phyloP scores from a whole-genome alignment of 2,797 vertebrate species.

The Arrhamphus sclerolepis region DNA sequence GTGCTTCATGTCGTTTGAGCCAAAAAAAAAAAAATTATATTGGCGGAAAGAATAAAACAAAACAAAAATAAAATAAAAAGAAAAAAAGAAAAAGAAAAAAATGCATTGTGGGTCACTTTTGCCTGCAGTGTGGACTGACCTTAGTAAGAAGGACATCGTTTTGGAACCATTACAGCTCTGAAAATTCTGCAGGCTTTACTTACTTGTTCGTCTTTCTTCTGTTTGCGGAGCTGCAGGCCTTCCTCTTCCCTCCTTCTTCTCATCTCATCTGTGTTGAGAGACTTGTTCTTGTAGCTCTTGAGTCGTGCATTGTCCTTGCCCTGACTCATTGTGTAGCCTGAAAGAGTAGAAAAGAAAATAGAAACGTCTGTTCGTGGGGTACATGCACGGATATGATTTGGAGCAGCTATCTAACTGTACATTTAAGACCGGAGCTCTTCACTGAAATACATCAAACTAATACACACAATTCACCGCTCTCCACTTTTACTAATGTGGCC shows the following conservation, averaged over 20 bases:
- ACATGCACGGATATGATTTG: neutral
- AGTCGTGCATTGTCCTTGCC: slow-evolving; percentile 96
- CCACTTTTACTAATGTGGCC: neutral
- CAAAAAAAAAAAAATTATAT: no score
- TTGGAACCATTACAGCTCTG: neutral
- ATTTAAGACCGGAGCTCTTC: neutral
- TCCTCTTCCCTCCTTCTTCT: slow-evolving; percentile 96
- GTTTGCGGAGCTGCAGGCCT: slow-evolving; percentile 95
- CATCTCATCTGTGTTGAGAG: slow-evolving; percentile 97
- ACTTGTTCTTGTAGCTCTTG: slow-evolving; percentile 99
- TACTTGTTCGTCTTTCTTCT: slow-evolving; percentile 97
- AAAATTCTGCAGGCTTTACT: slow-evolving; percentile 8
- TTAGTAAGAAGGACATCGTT: neutral
- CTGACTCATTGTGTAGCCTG: slow-evolving; percentile 92
- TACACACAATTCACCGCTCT: neutral
- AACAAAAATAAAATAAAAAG: no score
- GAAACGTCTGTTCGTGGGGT: neutral
- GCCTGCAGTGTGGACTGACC: no score
- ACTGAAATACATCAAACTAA: neutral
- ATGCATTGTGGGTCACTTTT: no score
- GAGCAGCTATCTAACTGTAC: neutral
- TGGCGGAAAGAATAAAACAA: no score
- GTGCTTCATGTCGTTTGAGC: no score
- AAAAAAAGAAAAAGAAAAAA: no score
- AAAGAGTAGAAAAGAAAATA: neutral